Evolutionary conservation across 2,888 invertebrate species (phyloP).

Genomic region (Cylloceria caligata): DNA sequence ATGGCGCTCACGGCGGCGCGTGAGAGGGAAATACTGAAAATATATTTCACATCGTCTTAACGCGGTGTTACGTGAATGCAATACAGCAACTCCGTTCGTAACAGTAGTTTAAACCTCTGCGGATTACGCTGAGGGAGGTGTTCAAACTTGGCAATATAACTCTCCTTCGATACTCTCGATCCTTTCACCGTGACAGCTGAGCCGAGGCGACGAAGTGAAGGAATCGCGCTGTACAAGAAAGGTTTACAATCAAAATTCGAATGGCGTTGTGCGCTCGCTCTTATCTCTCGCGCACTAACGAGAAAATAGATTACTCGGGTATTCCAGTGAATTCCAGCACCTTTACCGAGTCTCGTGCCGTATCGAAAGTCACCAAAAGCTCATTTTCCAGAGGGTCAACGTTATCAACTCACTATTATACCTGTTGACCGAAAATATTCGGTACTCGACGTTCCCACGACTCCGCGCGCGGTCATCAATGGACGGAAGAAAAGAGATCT

Average conservation of each 20-base stretch:
- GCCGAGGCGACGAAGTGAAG: background rate
- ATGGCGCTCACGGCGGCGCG: too few species aligned
- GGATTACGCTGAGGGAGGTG: constrained; percentile 48
- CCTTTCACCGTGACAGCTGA: constrained; percentile 63
- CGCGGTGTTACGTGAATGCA: constrained; percentile 45
- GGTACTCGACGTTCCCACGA: background rate
- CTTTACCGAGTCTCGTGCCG: background rate
- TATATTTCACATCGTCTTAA: too few species aligned
- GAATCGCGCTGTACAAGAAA: background rate
- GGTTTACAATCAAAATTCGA: constrained; percentile 14
- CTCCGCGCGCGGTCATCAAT: background rate
- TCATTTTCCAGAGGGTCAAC: background rate
- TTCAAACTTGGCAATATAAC: constrained; percentile 52
- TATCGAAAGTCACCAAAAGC: background rate
- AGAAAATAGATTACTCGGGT: too few species aligned
- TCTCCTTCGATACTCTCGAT: constrained; percentile 44
- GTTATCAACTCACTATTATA: background rate
- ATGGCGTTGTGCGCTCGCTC: background rate
- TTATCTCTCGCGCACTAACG: background rate
- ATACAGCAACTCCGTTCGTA: constrained; percentile 15
- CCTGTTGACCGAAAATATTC: background rate
- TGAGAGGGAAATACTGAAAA: too few species aligned
- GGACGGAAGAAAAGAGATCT: background rate
- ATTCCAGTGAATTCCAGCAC: too few species aligned
- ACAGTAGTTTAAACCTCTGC: constrained; percentile 25